These are phyloP conservation scores for Pseudoips prasinana DNA, from an alignment of 2,888 invertebrate species.

Conservation along the genomic window DNA sequence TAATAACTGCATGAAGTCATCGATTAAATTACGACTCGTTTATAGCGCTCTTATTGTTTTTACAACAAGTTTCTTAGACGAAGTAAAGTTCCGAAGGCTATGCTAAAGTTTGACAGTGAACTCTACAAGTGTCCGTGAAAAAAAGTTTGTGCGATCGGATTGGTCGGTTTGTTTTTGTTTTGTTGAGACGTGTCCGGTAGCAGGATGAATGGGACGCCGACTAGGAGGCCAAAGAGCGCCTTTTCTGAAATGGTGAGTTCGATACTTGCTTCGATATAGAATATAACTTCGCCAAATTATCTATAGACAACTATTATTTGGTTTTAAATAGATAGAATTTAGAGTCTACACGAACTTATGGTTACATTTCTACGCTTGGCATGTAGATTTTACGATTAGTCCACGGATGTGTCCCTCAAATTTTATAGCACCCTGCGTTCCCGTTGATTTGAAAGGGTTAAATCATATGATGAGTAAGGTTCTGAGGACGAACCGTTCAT, in stretches of 20 bases:
- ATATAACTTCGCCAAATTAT: conserved; percentile 3
- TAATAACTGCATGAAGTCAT: conserved; percentile 77
- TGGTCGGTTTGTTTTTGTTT: conserved; percentile 60
- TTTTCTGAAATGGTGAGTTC: conserved; percentile 73
- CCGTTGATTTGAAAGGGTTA: conserved; percentile 24
- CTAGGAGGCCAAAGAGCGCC: conserved; percentile 73
- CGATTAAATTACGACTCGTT: conserved; percentile 62
- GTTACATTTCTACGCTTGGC: too few species aligned
- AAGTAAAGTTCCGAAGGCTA: conserved; percentile 32
- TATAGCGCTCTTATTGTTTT: conserved; percentile 16
- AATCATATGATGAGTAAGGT: conserved; percentile 17
- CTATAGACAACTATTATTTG: not conserved
- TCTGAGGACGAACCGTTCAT: too few species aligned
- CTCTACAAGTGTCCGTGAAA: conserved; percentile 74
- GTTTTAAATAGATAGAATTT: too few species aligned
- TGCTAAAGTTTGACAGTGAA: conserved; percentile 58
- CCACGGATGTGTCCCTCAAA: conserved; percentile 14
- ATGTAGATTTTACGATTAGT: conserved; percentile 1
- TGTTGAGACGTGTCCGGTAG: conserved; percentile 46
- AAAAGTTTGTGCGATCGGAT: conserved; percentile 64
- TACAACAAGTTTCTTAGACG: conserved; percentile 10
- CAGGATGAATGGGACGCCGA: conserved; percentile 76
- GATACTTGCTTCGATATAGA: conserved; percentile 1
- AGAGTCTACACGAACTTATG: conserved; percentile 10
- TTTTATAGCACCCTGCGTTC: not conserved